These are phyloP conservation scores for Diaphora mendica DNA, from an alignment of 2,888 invertebrate genomes.

Conservation along the genomic window DNA sequence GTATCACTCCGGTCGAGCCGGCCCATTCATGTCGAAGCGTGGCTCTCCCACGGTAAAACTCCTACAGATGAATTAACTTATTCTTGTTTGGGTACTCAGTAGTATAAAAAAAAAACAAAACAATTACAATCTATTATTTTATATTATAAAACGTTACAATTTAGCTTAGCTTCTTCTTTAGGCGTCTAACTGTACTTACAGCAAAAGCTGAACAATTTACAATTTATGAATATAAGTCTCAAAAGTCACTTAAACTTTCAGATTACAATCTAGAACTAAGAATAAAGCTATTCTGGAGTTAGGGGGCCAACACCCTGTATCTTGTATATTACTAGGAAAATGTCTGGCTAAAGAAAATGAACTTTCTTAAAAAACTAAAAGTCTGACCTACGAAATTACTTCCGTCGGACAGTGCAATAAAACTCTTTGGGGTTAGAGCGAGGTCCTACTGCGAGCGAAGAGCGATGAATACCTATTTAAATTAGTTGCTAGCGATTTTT, in stretches of 20 bases:
- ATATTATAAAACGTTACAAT: background rate
- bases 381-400: slow-evolving; percentile 86
- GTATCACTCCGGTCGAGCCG: too few relatives aligned
- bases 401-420: slow-evolving; percentile 84
- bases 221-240: slow-evolving; percentile 26
- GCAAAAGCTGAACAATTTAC: slow-evolving; percentile 19
- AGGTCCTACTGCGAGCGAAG: slow-evolving; percentile 57
- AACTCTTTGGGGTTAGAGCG: slow-evolving; percentile 79
- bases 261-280: slow-evolving; percentile 42
- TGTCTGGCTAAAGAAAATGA: slow-evolving; percentile 78
- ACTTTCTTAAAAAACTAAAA: slow-evolving; percentile 85
- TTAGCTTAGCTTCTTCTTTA: too few relatives aligned
- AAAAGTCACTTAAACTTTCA: slow-evolving; percentile 52
- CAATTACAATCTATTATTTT: background rate
- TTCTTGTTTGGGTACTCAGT: too few relatives aligned
- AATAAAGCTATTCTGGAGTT: slow-evolving; percentile 53
- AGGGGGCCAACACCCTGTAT: slow-evolving; percentile 59
- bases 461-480: slow-evolving; percentile 25
- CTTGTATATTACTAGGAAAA: slow-evolving; percentile 70
- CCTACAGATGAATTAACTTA: too few relatives aligned
- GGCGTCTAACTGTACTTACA: background rate
- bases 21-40: too few relatives aligned
- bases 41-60: too few relatives aligned
- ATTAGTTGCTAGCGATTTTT: slow-evolving; percentile 4
- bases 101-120: too few relatives aligned